Conservation (phyloP, 1,140 invertebrate species). For the Arctopsyche grandis region DNA sequence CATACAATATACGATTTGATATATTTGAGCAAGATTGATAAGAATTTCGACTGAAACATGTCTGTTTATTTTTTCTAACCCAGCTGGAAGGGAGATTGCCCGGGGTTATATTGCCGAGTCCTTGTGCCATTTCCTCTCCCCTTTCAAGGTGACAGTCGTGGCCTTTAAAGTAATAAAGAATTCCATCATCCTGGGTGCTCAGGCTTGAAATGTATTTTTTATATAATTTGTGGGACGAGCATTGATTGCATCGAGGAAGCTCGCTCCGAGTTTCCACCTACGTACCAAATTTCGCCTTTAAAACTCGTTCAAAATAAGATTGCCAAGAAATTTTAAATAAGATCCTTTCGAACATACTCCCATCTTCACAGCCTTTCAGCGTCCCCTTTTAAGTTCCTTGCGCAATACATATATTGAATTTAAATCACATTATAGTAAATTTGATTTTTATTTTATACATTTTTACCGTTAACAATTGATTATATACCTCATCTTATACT, state of each 20-base stretch:
- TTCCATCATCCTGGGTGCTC: constrained; percentile 50
- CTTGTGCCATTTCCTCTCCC: not conserved
- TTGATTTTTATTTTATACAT: too few species aligned
- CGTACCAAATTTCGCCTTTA: not conserved
- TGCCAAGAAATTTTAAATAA: too few species aligned
- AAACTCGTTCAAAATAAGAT: not conserved
- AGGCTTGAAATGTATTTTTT: constrained; percentile 55
- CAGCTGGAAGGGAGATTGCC: not conserved
- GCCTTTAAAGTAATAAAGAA: constrained; percentile 50
- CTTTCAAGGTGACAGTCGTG: constrained; percentile 30
- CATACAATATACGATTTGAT: too few species aligned
- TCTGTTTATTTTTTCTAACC: not conserved
- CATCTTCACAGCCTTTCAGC: too few species aligned
- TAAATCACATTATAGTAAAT: too few species aligned
- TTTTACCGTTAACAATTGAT: too few species aligned
- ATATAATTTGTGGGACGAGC: constrained; percentile 53
- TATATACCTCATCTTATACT: too few species aligned
- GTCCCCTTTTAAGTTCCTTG: too few species aligned
- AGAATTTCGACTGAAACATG: too few species aligned
- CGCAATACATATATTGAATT: too few species aligned
- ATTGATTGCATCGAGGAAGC: constrained; percentile 49
- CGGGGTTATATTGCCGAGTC: not conserved
- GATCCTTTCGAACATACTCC: too few species aligned
- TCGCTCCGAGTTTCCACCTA: not conserved
- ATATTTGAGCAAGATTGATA: too few species aligned